Evolutionary conservation across 2,888 invertebrate species (phyloP).

Genomic region (Anodontia alba): DNA sequence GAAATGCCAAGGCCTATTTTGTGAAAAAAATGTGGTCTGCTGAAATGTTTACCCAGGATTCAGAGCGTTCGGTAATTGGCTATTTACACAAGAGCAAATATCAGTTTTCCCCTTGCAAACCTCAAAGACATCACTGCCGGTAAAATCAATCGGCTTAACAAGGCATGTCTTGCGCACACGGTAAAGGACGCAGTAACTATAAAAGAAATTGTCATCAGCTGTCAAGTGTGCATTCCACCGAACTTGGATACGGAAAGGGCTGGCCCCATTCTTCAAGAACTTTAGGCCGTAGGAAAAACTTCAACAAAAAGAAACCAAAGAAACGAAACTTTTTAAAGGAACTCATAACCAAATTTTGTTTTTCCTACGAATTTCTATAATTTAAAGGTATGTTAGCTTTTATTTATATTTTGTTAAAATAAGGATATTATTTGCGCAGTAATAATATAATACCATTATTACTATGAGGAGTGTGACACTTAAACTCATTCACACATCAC

Average conservation of each 20-base stretch:
- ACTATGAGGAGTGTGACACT: too few relatives aligned
- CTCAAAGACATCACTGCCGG: too few relatives aligned
- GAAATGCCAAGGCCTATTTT: too few relatives aligned
- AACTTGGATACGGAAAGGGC: slow-evolving; percentile 24
- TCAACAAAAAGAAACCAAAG: neutral
- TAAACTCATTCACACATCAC: too few relatives aligned
- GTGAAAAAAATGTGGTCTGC: too few relatives aligned
- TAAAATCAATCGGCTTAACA: neutral
- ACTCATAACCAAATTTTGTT: neutral
- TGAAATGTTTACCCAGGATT: too few relatives aligned
- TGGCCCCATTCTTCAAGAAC: slow-evolving; percentile 28
- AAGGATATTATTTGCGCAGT: too few relatives aligned
- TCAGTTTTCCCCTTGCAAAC: too few relatives aligned
- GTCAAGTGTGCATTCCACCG: slow-evolving; percentile 33
- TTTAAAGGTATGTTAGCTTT: neutral
- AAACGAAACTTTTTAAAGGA: neutral
- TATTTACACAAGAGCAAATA: too few relatives aligned
- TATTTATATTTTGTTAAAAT: too few relatives aligned
- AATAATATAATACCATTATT: too few relatives aligned
- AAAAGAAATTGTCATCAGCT: neutral
- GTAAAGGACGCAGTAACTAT: neutral
- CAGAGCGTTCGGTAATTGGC: too few relatives aligned
- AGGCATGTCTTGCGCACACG: neutral
- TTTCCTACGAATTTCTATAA: neutral
- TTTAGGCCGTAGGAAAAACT: neutral